phyloP scores from a whole-genome alignment of 1,140 invertebrate genomes.

The Anastrepha ludens region DNA sequence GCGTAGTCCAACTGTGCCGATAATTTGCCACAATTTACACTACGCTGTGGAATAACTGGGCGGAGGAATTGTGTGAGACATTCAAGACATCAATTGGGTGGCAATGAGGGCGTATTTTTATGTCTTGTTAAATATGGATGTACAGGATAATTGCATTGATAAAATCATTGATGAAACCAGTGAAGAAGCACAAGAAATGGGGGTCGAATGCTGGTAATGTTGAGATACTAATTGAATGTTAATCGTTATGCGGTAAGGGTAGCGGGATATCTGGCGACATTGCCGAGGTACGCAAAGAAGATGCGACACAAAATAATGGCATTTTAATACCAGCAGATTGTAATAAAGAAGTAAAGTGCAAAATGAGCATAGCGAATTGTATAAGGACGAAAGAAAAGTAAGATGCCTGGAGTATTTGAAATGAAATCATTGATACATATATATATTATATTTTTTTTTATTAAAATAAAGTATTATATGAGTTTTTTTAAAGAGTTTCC shows the following conservation, averaged over 20 bases:
- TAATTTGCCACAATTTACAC: constrained; percentile 73
- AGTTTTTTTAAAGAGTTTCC: no score
- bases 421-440: no score
- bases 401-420: no score
- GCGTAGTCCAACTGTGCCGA: constrained; percentile 57
- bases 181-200: constrained; percentile 1
- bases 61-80: constrained; percentile 6
- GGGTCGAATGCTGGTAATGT: constrained; percentile 61
- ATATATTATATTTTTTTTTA: no score
- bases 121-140: constrained; percentile 52
- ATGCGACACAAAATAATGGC: background rate
- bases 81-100: constrained; percentile 8
- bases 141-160: constrained; percentile 61
- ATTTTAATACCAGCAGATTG: constrained; percentile 16
- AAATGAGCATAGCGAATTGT: background rate
- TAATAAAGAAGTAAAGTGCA: background rate
- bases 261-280: background rate
- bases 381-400: no score
- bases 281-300: background rate
- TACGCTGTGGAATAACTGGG: constrained; percentile 53
- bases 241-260: constrained; percentile 63
- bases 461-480: no score
- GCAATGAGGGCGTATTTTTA: constrained; percentile 28
- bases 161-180: constrained; percentile 69
- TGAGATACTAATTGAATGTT: constrained; percentile 72